Evolutionary conservation across 2,113 vertebrate genomes (phyloP), one percentile per base, ranked within the genome.

Genomic region (Oenanthe oenanthe): DNA sequence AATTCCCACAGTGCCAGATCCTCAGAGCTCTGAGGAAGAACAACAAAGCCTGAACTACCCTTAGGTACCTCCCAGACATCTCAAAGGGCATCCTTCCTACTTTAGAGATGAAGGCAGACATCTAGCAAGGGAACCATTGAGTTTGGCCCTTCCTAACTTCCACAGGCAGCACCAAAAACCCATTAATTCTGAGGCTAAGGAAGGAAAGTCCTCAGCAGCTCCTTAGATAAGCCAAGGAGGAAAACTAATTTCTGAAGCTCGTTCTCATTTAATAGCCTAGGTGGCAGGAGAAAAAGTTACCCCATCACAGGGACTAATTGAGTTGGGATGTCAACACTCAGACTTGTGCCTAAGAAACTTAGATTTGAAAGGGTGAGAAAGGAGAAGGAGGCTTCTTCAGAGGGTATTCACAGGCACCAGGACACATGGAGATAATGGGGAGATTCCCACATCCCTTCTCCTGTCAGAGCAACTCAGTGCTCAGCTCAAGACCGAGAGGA

Each of bases 301-400:
- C 36, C n/a, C 58, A 16, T n/a, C 32, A 25, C 0, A 0, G 60
- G n/a, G 61, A 26, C 22, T 24, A 62, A 31, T 0, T 66, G 29
- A 54, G 32, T 1, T 62, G 51, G 12, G 43, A 70, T 47, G 54
- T 0, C 0, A 0, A 53, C 1, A 1, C 24, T 87, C 56, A 21
- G 15, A 74, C 13, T 67, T 1, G 0, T 1, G 1, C 38, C 43
- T 26, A 79, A 58, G 29, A 85, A 84, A 74, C 7, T 29, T 8
- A 1, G 12, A 63, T 45, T 24, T 68, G 12, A 77, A 89, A 63
- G 17, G 71, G 40, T 16, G 62, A 85, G 42, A 51, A 67, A 75
- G 57, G 21, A 77, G 40, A 60, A 94, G 13, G 29, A 74, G 63
- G 17, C 6, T 43, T 40, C 40, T 56, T 77, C 24, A 19, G 15